Base-by-base conservation (phyloP, 53 echinoderm and acorn worm species). In the Arbacia lixula region DNA sequence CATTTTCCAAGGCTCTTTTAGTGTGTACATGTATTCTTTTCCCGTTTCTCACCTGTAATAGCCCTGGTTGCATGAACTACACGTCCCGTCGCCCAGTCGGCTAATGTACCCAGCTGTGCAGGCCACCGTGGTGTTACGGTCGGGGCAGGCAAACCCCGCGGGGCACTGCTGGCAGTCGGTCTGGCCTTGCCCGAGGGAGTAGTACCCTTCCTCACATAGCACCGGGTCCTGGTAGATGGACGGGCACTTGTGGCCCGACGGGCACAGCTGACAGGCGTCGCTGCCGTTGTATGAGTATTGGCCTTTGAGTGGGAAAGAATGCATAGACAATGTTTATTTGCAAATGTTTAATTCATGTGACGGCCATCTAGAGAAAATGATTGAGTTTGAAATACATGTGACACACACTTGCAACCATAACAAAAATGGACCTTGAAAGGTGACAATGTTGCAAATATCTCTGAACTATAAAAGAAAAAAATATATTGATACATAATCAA, bases 41-140 rank as follows among this genome's bases (percentile, higher is more conserved):
- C n/a, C n/a, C n/a, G n/a, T n/a, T n/a, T n/a, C 69, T 83, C 71
- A 97, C 98, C 98, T 97, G 85, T 89, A 91, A 66, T 91, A 90
- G 33, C 98, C 98, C 56, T 89, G 79, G 53, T 30, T 1, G 85
- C 98, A 97, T 11, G 85, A 46, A 1, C 87, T 61, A 51, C 98
- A 97, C 25, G 29, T 85, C 33, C 92, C 91, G 35, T 93, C 93
- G 29, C 98, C 94, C 3, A 83, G 85, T 46, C 40, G 42, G 84
- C 98, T 97, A n/a, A 64, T 77, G 56, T 90, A 90, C 17, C 98
- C 98, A 24, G 94, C 90, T 12, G 86, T 72, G 56, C 98, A 97
- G 38, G 88, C 80, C 46, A 37, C 54, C 36, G 93, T 90, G 36
- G 85, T 29, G 62, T 88, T 92, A 49, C 98, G 68, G 56, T 94